A percentile compares a stretch with the other conserved stretches of the same genome.
Conservation (phyloP, 2,888 invertebrate genomes). For the Eugnorisma glareosa region DNA sequence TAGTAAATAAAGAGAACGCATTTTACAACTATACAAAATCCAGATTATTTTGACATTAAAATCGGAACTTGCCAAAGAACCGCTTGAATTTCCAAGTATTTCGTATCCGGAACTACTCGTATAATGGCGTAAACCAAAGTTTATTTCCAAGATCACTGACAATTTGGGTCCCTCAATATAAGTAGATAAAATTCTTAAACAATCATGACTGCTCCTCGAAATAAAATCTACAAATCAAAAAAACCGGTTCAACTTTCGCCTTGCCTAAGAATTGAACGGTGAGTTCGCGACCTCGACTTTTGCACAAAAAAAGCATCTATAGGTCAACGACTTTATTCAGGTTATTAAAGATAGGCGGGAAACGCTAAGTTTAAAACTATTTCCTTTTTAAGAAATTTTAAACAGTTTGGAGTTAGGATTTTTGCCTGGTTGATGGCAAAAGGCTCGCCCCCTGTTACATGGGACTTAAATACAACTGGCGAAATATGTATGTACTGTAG, state of each 20-base stretch:
- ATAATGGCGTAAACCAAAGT: background rate
- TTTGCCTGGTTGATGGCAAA: too few relatives aligned
- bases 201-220: background rate
- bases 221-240: slow-evolving; percentile 20
- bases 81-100: background rate
- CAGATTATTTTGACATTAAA: too few relatives aligned
- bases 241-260: slow-evolving; percentile 47
- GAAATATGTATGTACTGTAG: too few relatives aligned
- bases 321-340: slow-evolving; percentile 23
- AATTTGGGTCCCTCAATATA: background rate
- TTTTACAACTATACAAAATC: too few relatives aligned
- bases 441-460: too few relatives aligned
- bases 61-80: background rate
- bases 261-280: background rate
- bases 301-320: slow-evolving; percentile 20
- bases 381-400: background rate
- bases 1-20: too few relatives aligned
- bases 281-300: slow-evolving; percentile 36
- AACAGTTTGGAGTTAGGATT: too few relatives aligned
- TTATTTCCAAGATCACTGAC: too few relatives aligned
- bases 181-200: too few relatives aligned
- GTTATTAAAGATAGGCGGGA: background rate
- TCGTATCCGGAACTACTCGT: background rate
- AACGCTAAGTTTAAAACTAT: background rate
- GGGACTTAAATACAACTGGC: too few relatives aligned